Conservation (phyloP, 2,113 vertebrate species). For the Calidris pugnax region DNA sequence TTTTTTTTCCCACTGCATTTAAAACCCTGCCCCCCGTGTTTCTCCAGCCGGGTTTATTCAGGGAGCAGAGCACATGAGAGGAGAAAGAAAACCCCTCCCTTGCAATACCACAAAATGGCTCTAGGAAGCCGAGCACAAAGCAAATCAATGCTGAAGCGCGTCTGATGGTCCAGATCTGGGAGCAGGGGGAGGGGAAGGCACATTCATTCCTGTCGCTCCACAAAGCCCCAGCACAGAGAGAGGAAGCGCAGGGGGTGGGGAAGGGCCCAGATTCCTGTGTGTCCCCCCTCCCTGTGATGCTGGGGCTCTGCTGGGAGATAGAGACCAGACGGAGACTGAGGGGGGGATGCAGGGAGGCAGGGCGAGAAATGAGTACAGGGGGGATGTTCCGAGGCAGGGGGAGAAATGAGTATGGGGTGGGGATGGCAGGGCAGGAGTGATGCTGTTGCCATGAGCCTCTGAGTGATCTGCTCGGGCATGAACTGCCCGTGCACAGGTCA, state of each 20-base stretch:
- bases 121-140: conserved; percentile 11
- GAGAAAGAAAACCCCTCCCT: neutral
- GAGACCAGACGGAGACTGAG: neutral
- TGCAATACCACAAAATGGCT: conserved; percentile 23
- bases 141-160: neutral
- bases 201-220: neutral
- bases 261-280: neutral
- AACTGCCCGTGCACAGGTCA: neutral
- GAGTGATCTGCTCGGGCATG: accelerated
- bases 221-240: neutral
- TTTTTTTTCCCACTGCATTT: neutral
- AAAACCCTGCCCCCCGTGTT: neutral
- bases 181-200: conserved; percentile 20
- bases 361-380: neutral
- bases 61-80: neutral
- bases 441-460: neutral
- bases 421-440: neutral
- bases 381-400: neutral
- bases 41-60: neutral
- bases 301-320: neutral
- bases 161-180: neutral
- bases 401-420: accelerated
- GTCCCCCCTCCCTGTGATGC: neutral
- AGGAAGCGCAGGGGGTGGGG: neutral
- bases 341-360: neutral